Conservation (phyloP, 2,797 vertebrate species). For the Oreochromis mossambicus region DNA sequence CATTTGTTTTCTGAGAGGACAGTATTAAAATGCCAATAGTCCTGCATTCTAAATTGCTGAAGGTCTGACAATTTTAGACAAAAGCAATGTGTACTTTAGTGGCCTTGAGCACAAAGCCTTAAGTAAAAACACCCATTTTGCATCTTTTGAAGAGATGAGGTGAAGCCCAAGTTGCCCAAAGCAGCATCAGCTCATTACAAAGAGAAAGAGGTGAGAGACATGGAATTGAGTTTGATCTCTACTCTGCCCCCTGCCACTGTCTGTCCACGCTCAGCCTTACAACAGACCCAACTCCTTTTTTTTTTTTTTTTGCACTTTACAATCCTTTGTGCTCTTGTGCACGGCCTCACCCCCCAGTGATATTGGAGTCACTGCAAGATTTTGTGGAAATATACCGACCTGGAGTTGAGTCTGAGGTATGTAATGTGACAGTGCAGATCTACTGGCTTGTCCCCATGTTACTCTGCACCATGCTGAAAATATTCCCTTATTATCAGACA, state of each 20-base stretch:
- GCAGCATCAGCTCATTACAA: slow-evolving; percentile 38
- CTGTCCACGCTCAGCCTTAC: not conserved
- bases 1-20: not conserved
- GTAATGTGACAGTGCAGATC: not conserved
- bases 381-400: not conserved
- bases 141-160: slow-evolving; percentile 10
- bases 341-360: not conserved
- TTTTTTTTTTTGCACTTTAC: not conserved
- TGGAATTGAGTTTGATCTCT: slow-evolving; percentile 30
- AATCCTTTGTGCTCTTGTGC: not conserved
- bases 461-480: not conserved
- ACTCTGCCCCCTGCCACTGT: not conserved
- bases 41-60: slow-evolving; percentile 34
- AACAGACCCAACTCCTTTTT: not conserved
- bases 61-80: slow-evolving; percentile 5
- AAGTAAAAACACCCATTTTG: slow-evolving; percentile 41
- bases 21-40: not conserved
- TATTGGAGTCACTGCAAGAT: not conserved
- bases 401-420: not conserved
- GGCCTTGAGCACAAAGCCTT: slow-evolving; percentile 30
- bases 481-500: not conserved
- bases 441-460: not conserved
- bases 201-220: slow-evolving; percentile 1
- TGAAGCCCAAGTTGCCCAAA: slow-evolving; percentile 27
- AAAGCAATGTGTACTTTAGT: not conserved